A percentile compares a stretch with the other conserved stretches of the same genome.
These are phyloP conservation scores for Thripadectes ignobilis DNA, from an alignment of 2,797 vertebrate species.

Conservation along the genomic window DNA sequence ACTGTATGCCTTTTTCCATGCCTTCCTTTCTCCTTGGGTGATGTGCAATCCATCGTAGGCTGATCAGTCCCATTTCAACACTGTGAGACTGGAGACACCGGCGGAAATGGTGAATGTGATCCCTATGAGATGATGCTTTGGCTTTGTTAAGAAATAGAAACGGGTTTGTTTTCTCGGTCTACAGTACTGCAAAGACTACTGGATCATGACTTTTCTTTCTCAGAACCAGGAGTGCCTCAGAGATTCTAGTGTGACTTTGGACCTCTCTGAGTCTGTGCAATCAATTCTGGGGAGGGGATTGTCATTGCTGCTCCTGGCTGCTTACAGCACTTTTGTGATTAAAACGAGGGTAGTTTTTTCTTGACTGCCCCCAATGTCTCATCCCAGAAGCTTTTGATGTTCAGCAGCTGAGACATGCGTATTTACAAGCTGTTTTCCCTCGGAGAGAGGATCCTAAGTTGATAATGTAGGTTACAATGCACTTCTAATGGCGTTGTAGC, in stretches of 20 bases:
- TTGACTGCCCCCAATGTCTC: slow-evolving; percentile 52
- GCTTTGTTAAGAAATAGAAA: slow-evolving; percentile 77
- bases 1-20: slow-evolving; percentile 77
- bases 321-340: slow-evolving; percentile 75
- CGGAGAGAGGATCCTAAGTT: slow-evolving; percentile 48
- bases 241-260: slow-evolving; percentile 79
- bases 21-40: slow-evolving; percentile 86
- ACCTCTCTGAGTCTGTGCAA: slow-evolving; percentile 82
- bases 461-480: slow-evolving; percentile 72
- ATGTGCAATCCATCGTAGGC: slow-evolving; percentile 90
- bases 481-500: slow-evolving; percentile 72
- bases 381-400: slow-evolving; percentile 62
- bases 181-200: slow-evolving; percentile 79
- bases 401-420: slow-evolving; percentile 63
- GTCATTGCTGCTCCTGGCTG: slow-evolving; percentile 70
- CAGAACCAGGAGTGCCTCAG: slow-evolving; percentile 84
- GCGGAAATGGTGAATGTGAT: slow-evolving; percentile 81
- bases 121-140: slow-evolving; percentile 80
- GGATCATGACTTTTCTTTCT: slow-evolving; percentile 78
- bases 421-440: slow-evolving; percentile 62
- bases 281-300: slow-evolving; percentile 66
- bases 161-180: slow-evolving; percentile 79
- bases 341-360: slow-evolving; percentile 65
- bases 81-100: slow-evolving; percentile 78
- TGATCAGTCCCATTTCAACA: slow-evolving; percentile 83